Base-by-base conservation (phyloP, 1,140 invertebrate genomes). In the Pararge aegeria region DNA sequence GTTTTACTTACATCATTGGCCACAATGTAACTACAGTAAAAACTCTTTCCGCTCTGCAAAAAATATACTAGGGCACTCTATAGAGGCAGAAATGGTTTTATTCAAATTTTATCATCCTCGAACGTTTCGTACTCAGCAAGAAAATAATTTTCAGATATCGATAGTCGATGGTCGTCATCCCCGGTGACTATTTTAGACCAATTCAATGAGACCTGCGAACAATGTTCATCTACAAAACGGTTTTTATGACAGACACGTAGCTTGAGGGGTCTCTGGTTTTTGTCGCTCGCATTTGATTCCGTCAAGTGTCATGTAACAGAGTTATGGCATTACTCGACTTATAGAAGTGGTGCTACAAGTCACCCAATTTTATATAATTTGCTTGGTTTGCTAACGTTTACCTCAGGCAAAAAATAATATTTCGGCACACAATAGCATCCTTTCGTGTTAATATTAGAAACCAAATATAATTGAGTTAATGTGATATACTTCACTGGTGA, bases 191-290 rank as follows among this genome's bases (percentile, higher is more conserved):
- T 18, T 42, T 42, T 42, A 1, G 16, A 16, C 50, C 42, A 64
- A 30, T 53, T 18, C 29, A 48, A 20, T 15, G 34, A 57, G 48
- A 75, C 66, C 68, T 68, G 68, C 55, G 67, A 57, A 68, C 70
- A 67, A 69, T 63, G 71, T 66, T 62, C 51, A 60, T 70, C 57
- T 64, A 68, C 44, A 59, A 66, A 65, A 72, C 58, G 61, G 72
- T n/a, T 79, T 70, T 66, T 9, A 59, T 52, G 61, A 68, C 55
- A 58, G 63, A 58, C 61, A 50, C 19, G 50, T 57, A 19, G 51
- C 49, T 49, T 34, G 50, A 4, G 61, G 54, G 37, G 38, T 48
- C 61, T 63, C 56, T 65, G 70, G 68, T 78, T 73, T 75, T 65
- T 62, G 61, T 55, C 55, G 50, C 46, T 49, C 51, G 37, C 42